Evolutionary conservation across 2,888 invertebrate genomes (phyloP).

Genomic region (Melanostoma mellinum): DNA sequence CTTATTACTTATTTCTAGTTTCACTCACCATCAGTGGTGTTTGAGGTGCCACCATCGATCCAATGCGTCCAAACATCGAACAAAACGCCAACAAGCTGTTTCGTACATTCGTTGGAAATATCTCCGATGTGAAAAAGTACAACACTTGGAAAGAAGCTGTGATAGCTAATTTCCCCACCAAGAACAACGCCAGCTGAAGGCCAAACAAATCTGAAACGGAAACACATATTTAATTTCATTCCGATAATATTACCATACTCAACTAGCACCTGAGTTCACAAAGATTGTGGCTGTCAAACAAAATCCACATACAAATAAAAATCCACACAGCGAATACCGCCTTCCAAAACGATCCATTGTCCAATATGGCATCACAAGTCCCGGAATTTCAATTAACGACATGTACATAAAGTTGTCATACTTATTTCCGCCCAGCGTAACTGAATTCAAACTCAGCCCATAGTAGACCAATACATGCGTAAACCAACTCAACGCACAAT

Average conservation of each 20-base stretch:
- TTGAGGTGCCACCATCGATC: slow-evolving; percentile 88
- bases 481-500: slow-evolving; percentile 90
- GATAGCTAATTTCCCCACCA: slow-evolving; percentile 86
- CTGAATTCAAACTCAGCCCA: slow-evolving; percentile 81
- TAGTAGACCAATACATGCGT: slow-evolving; percentile 91
- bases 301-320: slow-evolving; percentile 23
- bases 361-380: slow-evolving; percentile 19
- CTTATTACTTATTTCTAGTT: not conserved
- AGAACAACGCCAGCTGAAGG: slow-evolving; percentile 80
- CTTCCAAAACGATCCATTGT: slow-evolving; percentile 34
- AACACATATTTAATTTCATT: not conserved
- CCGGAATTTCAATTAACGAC: slow-evolving; percentile 32
- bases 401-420: slow-evolving; percentile 36
- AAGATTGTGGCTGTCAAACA: slow-evolving; percentile 18
- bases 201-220: slow-evolving; percentile 62
- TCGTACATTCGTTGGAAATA: slow-evolving; percentile 87
- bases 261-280: slow-evolving; percentile 16
- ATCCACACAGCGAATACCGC: slow-evolving; percentile 24
- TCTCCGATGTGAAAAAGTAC: slow-evolving; percentile 87
- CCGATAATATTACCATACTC: not conserved
- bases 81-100: slow-evolving; percentile 87
- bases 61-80: slow-evolving; percentile 87
- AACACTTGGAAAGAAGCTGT: slow-evolving; percentile 86
- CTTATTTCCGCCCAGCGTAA: slow-evolving; percentile 23
- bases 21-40: slow-evolving; percentile 84